These are phyloP conservation scores for Indri indri DNA, from an alignment of 2,113 vertebrate genomes.

Conservation along the genomic window DNA sequence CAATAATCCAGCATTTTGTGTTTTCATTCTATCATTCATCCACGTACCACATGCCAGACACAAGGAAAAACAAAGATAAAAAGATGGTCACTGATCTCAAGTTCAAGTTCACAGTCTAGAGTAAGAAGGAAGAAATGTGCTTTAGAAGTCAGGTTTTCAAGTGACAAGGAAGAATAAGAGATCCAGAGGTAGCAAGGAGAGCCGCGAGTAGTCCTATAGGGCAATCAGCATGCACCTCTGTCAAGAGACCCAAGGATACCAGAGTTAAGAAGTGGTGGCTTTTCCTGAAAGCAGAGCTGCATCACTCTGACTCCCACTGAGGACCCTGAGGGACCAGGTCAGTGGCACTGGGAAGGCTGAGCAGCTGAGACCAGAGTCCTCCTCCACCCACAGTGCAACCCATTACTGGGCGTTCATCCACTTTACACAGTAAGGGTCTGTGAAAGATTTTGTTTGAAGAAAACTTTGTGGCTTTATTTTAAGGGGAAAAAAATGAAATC, in stretches of 20 bases:
- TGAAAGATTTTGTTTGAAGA: not conserved
- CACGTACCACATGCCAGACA: not conserved
- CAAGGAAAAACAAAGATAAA: not conserved
- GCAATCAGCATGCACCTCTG: accelerated
- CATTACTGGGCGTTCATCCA: not conserved
- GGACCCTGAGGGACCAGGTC: not conserved
- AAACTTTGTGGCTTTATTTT: not conserved
- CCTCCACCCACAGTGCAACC: too few species aligned
- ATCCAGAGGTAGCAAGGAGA: not conserved
- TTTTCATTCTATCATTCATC: not conserved
- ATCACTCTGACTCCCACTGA: not conserved
- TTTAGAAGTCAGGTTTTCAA: not conserved
- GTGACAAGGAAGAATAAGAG: not conserved
- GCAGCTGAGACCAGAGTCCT: not conserved
- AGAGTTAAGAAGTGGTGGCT: accelerated
- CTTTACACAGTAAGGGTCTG: not conserved
- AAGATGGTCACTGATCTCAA: not conserved
- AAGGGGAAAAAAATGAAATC: not conserved
- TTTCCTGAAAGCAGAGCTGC: not conserved
- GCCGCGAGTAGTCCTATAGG: not conserved
- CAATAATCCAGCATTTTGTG: not conserved
- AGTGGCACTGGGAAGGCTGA: not conserved
- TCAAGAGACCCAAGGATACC: not conserved
- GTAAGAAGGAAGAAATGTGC: not conserved
- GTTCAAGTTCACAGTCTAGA: not conserved